Conservation (phyloP, 2,888 invertebrate genomes). For the Deilephila elpenor region DNA sequence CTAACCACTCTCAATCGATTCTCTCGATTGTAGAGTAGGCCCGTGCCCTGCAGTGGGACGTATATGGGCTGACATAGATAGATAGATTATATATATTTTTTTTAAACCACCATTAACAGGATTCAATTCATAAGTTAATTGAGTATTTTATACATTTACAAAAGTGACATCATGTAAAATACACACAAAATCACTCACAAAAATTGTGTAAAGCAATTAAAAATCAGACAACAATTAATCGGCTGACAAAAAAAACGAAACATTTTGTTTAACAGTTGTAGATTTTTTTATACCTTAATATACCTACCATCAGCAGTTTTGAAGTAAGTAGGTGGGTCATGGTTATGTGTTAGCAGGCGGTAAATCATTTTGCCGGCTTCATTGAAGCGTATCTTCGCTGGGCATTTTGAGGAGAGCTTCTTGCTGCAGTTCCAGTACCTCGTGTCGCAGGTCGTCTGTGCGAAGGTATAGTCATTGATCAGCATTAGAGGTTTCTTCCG, state of each 20-base stretch:
- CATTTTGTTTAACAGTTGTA: not conserved
- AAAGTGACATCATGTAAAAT: no score
- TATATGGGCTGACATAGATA: no score
- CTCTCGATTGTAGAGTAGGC: no score
- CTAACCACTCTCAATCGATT: no score
- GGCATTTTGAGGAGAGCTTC: constrained; percentile 54
- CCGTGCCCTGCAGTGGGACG: no score
- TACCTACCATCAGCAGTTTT: constrained; percentile 27
- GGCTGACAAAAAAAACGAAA: not conserved
- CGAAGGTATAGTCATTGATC: constrained; percentile 53
- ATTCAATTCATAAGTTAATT: no score
- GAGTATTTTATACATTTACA: no score
- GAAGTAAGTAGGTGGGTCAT: constrained; percentile 34
- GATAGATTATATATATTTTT: no score
- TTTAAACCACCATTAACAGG: no score
- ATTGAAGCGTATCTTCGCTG: constrained; percentile 60
- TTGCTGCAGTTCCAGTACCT: constrained; percentile 68
- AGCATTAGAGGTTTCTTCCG: constrained; percentile 41
- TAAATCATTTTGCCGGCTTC: constrained; percentile 42
- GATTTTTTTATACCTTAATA: constrained; percentile 21
- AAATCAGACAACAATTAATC: not conserved
- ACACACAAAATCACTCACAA: no score
- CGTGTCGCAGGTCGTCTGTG: constrained; percentile 56
- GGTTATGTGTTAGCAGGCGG: constrained; percentile 34
- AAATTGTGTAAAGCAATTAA: no score